These are phyloP conservation scores for Eulemur rubriventer DNA, from an alignment of 2,797 vertebrate species.

Conservation along the genomic window DNA sequence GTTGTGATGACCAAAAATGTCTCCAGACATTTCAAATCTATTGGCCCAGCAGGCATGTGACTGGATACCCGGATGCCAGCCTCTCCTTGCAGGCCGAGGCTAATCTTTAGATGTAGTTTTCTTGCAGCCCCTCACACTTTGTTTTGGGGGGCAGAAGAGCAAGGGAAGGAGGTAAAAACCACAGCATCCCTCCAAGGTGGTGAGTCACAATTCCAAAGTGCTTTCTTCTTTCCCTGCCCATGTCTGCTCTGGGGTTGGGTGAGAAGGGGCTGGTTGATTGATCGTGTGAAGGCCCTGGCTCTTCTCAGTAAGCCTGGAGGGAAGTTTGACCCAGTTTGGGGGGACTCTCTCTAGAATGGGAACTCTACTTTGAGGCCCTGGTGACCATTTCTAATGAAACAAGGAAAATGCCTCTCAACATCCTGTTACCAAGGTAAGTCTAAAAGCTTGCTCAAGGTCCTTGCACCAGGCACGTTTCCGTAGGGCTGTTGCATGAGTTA, in stretches of 20 bases:
- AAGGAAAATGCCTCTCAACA: neutral
- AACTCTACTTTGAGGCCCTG: neutral
- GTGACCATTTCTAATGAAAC: conserved; percentile 12
- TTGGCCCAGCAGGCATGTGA: neutral
- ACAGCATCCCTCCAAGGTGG: neutral
- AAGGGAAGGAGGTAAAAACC: neutral
- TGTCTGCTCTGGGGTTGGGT: neutral
- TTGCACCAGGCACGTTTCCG: conserved; percentile 31
- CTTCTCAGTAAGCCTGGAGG: neutral
- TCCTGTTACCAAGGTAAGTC: conserved; percentile 20
- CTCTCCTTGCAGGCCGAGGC: neutral
- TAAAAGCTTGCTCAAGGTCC: conserved; percentile 20
- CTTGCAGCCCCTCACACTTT: neutral
- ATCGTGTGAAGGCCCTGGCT: no score
- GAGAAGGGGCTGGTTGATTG: neutral
- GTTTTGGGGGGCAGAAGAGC: neutral
- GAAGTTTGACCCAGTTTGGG: neutral
- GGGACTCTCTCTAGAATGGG: neutral
- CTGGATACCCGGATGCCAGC: neutral
- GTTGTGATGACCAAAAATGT: neutral
- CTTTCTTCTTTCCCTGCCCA: neutral
- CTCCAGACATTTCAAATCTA: neutral
- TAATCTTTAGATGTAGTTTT: neutral
- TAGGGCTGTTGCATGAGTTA: neutral
- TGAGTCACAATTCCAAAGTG: neutral